phyloP scores from a whole-genome alignment of 1,140 invertebrate species.

The Sinella curviseta region DNA sequence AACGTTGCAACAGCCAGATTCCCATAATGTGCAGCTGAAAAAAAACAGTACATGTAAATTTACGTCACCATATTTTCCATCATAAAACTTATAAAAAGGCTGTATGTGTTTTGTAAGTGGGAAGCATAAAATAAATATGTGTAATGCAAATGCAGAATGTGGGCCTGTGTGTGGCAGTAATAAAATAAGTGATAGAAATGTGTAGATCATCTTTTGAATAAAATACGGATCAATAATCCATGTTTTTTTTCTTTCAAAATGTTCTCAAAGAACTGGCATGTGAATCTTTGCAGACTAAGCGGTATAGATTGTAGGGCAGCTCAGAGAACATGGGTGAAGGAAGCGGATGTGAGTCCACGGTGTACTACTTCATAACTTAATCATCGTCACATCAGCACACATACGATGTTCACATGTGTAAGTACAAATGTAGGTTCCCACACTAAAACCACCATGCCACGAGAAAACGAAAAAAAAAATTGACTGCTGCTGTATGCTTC shows the following conservation, averaged over 20 bases:
- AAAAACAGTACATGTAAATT: constrained; percentile 28
- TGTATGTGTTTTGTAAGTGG: background rate
- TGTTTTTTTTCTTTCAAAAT: background rate
- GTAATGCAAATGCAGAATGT: no score
- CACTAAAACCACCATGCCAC: no score
- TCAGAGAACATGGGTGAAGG: no score
- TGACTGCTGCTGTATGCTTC: background rate
- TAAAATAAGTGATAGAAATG: background rate
- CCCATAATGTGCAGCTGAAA: constrained; percentile 96
- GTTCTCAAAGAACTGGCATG: background rate
- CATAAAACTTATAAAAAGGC: background rate
- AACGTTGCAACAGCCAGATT: constrained; percentile 93
- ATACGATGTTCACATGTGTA: no score
- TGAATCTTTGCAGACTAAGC: no score
- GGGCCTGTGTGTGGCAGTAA: background rate
- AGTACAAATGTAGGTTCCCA: no score
- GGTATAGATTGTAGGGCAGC: no score
- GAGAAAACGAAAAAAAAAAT: background rate
- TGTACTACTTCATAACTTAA: background rate
- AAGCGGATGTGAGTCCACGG: no score
- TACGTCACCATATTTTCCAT: constrained; percentile 7
- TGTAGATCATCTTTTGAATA: background rate
- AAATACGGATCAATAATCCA: background rate
- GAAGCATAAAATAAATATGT: constrained; percentile 29
- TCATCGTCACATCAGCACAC: background rate